Conservation (phyloP, 1,140 invertebrate genomes). For the Meloidogyne chitwoodi region DNA sequence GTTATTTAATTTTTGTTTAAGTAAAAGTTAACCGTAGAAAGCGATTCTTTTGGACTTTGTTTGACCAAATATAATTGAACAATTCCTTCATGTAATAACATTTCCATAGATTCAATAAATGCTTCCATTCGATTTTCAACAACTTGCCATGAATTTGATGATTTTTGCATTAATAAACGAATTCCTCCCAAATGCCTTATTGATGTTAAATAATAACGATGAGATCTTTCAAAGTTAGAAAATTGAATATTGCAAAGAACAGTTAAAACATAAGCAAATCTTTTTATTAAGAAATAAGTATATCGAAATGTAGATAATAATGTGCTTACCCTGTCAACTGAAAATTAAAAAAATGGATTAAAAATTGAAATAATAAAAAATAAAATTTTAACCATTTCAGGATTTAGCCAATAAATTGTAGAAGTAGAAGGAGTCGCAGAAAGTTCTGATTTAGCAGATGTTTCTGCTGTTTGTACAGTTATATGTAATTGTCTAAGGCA, state of each 20-base stretch:
- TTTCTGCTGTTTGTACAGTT: slow-evolving; percentile 42
- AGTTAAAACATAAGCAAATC: slow-evolving; percentile 38
- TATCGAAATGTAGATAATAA: not conserved
- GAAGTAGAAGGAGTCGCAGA: not conserved
- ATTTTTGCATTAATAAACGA: slow-evolving; percentile 28
- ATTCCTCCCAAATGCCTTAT: slow-evolving; percentile 43
- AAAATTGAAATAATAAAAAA: not conserved
- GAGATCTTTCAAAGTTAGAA: slow-evolving; percentile 35
- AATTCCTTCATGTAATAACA: slow-evolving; percentile 35
- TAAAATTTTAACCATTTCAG: slow-evolving; percentile 29
- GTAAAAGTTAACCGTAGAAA: slow-evolving; percentile 28
- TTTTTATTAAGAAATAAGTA: not conserved
- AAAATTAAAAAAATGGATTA: not conserved
- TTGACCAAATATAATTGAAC: slow-evolving; percentile 38
- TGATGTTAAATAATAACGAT: slow-evolving; percentile 36
- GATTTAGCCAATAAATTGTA: slow-evolving; percentile 33
- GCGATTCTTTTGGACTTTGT: slow-evolving; percentile 33
- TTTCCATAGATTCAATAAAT: slow-evolving; percentile 30
- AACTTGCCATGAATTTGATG: slow-evolving; percentile 23
- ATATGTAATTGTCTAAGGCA: slow-evolving; percentile 43
- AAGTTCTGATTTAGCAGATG: slow-evolving; percentile 6
- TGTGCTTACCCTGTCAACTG: not conserved
- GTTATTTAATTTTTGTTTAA: not conserved
- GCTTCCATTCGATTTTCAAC: slow-evolving; percentile 21
- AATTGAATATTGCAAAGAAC: slow-evolving; percentile 42